These are phyloP conservation scores for Drosophila merina DNA, from an alignment of 2,888 invertebrate genomes.

Conservation along the genomic window DNA sequence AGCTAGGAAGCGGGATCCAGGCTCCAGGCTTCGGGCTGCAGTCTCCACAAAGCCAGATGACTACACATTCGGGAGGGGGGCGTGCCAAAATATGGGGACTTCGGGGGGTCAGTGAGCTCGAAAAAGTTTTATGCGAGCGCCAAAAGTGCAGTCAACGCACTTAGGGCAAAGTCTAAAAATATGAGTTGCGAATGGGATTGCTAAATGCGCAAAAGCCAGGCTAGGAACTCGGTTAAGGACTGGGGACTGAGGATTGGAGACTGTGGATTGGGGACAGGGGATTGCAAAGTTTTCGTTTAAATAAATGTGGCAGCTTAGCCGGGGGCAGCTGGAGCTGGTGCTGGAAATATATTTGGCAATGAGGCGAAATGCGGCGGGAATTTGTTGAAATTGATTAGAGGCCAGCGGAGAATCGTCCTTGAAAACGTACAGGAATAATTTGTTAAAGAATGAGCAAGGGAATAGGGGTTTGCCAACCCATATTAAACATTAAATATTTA, in stretches of 20 bases:
- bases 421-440: background rate
- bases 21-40: background rate
- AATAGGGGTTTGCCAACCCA: too few species aligned
- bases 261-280: background rate
- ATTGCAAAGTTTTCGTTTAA: constrained; percentile 46
- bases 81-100: background rate
- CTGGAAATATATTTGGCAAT: constrained; percentile 28
- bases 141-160: constrained; percentile 75
- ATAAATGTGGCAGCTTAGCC: constrained; percentile 55
- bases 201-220: constrained; percentile 29
- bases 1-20: background rate
- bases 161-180: constrained; percentile 59
- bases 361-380: constrained; percentile 37
- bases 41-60: constrained; percentile 54
- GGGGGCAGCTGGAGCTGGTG: constrained; percentile 33
- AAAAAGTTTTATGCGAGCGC: constrained; percentile 66
- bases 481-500: background rate
- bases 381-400: constrained; percentile 35
- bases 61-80: constrained; percentile 44
- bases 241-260: background rate
- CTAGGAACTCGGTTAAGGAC: background rate
- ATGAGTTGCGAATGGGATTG: constrained; percentile 53
- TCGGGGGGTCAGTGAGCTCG: constrained; percentile 17
- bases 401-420: constrained; percentile 4
- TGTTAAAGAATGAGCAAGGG: background rate